Base-by-base conservation (phyloP, 2,888 invertebrate species). In the Myathropa florea region DNA sequence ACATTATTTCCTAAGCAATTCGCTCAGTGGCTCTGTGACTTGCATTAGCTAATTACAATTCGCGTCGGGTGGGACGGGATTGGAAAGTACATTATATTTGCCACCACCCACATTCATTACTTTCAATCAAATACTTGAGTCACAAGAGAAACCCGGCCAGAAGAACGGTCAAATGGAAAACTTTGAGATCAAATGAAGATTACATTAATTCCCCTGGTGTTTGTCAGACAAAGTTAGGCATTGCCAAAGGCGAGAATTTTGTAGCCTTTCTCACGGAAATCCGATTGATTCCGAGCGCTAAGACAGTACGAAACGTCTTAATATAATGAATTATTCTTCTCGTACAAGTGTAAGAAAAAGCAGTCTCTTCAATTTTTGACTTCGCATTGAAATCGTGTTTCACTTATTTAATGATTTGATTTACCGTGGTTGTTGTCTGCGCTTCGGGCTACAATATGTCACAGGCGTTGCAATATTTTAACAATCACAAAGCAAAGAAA, bases 31-130 rank as follows among this genome's bases (percentile, higher is more conserved):
- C 46, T 46, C 4, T n/a, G 4, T 46, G n/a, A n/a, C 46, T 24
- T 84, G 70, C 83, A 80, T 84, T 84, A 84, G 83, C 83, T 84
- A 80, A 84, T 84, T 80, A 84, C 79, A 65, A 75, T 79, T 84
- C 80, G 30, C 39, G 33, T 71, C 75, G 76, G 65, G 80, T 61
- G 80, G 60, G 67, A 72, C 36, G 59, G 61, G 60, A 55, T n/a
- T 53, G 53, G 46, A 57, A 30, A 70, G 53, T 0, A 55, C 28
- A 60, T 60, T 61, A 68, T 67, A 67, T 59, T 53, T 53, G 18
- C 57, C 21, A 21, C 33, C 46, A 1, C 60, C 61, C 80, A 73
- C 75, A 63, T 81, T 75, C 60, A 39, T 63, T 68, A 36, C 39
- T 59, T 33, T 18, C 36, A 59, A 26, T 18, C 33, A 70, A 72